Base-by-base conservation (phyloP, 2,113 vertebrate genomes). In the Sylvietta virens region DNA sequence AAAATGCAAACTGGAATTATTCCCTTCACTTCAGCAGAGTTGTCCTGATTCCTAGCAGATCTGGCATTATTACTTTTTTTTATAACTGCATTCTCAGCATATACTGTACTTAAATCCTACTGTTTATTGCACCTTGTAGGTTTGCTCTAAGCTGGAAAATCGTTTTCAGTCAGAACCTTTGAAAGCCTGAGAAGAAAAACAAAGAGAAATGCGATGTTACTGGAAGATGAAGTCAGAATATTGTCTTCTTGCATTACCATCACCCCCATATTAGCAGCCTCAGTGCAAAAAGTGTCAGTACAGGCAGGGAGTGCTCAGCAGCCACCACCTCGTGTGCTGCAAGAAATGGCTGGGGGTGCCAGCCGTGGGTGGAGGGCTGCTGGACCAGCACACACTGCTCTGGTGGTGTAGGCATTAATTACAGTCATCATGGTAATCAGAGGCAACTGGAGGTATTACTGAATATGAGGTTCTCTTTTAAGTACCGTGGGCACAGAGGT, bases 281-380 rank as follows among this genome's bases (percentile, higher is more conserved):
- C 26, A 45, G 15, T 35, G 65, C 10, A 28, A 48, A 58, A 57
- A 54, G 18, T 17, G 28, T 24, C 1, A 3, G 53, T 13, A 22
- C 3, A 27, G 4, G 17, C 13, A 50, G 45, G 42, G 88, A 74
- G n/a, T 3, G 33, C 83, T 67, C 47, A 56, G 80, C 3, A 5
- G 47, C 47, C 0, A 0, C 51, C 2, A 1, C 72, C 56, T 72
- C 0, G 0, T 33, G 21, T 1, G 8, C 71, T 71, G 47, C 2
- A 2, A 74, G 53, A 69, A 62, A 71, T 24, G 71, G 23, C 88
- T 2, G 1, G 21, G 18, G 47, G 33, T 74, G 78, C 74, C 1
- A 4, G 61, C 51, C 0, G 1, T 51, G 80, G 88, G 60, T 81
- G 83, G 86, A 94, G 39, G 26, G 69, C 57, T 89, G 78, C 70